Evolutionary conservation across 1,140 invertebrate genomes (phyloP).

Genomic region (Acromyrmex heyeri): DNA sequence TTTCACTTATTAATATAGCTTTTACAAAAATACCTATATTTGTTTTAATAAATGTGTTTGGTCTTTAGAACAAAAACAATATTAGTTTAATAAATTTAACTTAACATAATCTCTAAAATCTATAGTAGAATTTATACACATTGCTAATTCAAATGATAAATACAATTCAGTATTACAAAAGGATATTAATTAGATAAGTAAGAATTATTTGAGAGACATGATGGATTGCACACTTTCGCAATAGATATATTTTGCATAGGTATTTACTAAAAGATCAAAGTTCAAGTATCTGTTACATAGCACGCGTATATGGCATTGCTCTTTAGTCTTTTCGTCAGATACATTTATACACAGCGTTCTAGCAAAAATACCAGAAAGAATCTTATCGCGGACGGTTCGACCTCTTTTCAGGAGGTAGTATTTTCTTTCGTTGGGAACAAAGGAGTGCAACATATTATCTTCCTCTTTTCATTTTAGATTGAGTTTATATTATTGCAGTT

Average conservation of each 20-base stretch:
- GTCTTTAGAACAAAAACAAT: not conserved
- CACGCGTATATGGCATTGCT: not conserved
- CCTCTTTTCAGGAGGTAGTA: conserved; percentile 11
- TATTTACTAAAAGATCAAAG: not conserved
- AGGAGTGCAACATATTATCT: not conserved
- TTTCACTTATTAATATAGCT: too few relatives aligned
- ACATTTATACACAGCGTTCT: not conserved
- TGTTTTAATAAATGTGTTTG: not conserved
- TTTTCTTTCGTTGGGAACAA: conserved; percentile 15
- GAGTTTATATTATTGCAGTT: conserved; percentile 8
- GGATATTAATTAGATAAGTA: not conserved
- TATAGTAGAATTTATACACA: not conserved
- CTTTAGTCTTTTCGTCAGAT: conserved; percentile 2
- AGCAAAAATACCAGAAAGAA: not conserved
- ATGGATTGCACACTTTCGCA: not conserved
- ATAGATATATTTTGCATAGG: not conserved
- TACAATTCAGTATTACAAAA: not conserved
- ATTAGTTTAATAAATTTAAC: not conserved
- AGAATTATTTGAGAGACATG: not conserved
- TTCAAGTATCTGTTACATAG: not conserved
- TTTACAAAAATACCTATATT: not conserved
- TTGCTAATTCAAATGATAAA: not conserved
- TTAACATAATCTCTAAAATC: not conserved
- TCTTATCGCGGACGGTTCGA: not conserved
- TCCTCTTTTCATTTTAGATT: not conserved